phyloP scores from a whole-genome alignment of 2,888 invertebrate species.

The Adela reaumurella region DNA sequence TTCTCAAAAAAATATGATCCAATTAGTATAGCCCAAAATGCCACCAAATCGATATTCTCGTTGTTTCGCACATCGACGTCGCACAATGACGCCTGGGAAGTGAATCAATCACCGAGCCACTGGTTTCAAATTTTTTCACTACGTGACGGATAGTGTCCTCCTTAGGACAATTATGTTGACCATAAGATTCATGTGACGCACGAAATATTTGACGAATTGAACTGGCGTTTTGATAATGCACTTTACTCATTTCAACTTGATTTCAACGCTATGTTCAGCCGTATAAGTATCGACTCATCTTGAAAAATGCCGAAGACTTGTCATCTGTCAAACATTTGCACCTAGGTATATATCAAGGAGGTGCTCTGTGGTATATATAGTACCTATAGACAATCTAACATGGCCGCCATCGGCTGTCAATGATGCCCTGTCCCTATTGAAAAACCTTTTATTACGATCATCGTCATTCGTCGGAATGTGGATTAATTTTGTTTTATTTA shows the following conservation, averaged over 20 bases:
- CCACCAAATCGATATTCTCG: no score
- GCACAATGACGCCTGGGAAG: no score
- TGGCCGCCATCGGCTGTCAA: no score
- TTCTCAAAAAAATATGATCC: not conserved
- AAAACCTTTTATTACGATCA: no score
- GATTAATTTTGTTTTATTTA: not conserved
- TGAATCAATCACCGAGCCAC: not conserved
- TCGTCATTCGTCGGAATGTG: no score
- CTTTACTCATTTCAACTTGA: no score
- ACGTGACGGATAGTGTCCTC: not conserved
- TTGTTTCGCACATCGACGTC: no score
- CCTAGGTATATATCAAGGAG: no score
- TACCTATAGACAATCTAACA: no score
- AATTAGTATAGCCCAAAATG: not conserved
- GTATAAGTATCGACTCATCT: not conserved
- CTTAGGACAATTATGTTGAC: not conserved
- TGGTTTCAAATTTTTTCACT: not conserved
- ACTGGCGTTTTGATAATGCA: not conserved
- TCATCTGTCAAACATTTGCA: no score
- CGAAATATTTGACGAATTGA: conserved; percentile 1
- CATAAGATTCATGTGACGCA: not conserved
- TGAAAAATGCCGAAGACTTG: not conserved
- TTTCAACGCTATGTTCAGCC: not conserved
- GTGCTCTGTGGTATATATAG: no score
- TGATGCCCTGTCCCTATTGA: conserved; percentile 1